Conservation (phyloP, 2,797 vertebrate genomes). For the Anguilla obscura region DNA sequence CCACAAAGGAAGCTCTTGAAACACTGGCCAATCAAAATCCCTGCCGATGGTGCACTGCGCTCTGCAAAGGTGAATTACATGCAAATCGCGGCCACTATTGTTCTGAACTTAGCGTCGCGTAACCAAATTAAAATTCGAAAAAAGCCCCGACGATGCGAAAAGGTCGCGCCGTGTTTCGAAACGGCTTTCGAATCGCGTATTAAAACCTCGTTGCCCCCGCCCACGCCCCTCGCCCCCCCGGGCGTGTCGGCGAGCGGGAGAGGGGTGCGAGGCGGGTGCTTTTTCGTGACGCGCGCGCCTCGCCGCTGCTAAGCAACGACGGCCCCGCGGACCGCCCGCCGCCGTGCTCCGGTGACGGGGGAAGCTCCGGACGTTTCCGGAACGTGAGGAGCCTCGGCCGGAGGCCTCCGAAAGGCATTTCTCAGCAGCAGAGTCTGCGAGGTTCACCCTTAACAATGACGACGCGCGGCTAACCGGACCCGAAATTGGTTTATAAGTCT, state of each 20-base stretch:
- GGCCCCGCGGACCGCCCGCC: neutral
- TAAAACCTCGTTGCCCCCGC: conserved; percentile 56
- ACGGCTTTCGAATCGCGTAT: conserved; percentile 70
- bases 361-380: neutral
- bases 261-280: no score
- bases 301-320: neutral
- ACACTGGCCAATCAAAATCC: conserved; percentile 11
- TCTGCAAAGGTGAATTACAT: conserved; percentile 15
- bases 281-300: neutral
- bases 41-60: conserved; percentile 36
- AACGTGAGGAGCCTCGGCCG: neutral
- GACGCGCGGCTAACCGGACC: neutral
- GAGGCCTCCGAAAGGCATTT: neutral
- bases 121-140: conserved; percentile 63
- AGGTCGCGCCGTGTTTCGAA: conserved; percentile 63
- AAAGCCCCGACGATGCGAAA: conserved; percentile 43
- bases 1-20: neutral
- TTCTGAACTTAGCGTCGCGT: conserved; percentile 14
- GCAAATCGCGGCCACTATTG: conserved; percentile 41
- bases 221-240: conserved; percentile 20
- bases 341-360: neutral
- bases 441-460: neutral
- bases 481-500: neutral
- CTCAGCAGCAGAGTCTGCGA: neutral
- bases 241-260: no score